Evolutionary conservation across 2,797 vertebrate genomes (phyloP).

Genomic region (Balearica regulorum): DNA sequence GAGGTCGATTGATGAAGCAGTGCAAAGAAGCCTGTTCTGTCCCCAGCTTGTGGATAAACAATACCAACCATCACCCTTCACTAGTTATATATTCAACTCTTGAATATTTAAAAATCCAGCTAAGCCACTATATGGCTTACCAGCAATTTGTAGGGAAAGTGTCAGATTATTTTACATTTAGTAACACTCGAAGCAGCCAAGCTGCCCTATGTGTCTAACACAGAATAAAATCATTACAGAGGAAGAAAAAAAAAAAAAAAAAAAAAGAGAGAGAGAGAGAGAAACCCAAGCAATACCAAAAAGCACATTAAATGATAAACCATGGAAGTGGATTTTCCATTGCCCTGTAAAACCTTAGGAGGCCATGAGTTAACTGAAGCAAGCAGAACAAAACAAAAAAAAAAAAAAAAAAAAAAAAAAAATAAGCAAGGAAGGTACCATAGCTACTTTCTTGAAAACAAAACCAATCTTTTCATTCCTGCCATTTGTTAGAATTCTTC

Average conservation of each 20-base stretch:
- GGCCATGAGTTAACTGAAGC: conserved; percentile 68
- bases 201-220: conserved; percentile 31
- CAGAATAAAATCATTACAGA: conserved; percentile 40
- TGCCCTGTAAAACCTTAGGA: conserved; percentile 67
- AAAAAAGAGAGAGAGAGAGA: background rate
- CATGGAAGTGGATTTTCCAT: conserved; percentile 56
- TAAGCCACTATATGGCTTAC: conserved; percentile 64
- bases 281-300: conserved; percentile 40
- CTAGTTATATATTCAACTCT: conserved; percentile 70
- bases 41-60: conserved; percentile 69
- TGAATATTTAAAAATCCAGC: conserved; percentile 70
- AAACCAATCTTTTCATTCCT: conserved; percentile 78
- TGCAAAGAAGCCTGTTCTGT: conserved; percentile 78
- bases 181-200: conserved; percentile 36
- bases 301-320: conserved; percentile 28
- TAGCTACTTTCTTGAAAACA: conserved; percentile 82
- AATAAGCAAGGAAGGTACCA: conserved; percentile 72
- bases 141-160: conserved; percentile 35
- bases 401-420: background rate
- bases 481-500: conserved; percentile 84
- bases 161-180: conserved; percentile 67
- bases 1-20: conserved; percentile 80
- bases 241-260: background rate
- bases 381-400: conserved; percentile 22
- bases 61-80: conserved; percentile 73